These are phyloP conservation scores for Sinocyclocheilus anophthalmus DNA, from an alignment of 2,113 vertebrate species.

Conservation along the genomic window DNA sequence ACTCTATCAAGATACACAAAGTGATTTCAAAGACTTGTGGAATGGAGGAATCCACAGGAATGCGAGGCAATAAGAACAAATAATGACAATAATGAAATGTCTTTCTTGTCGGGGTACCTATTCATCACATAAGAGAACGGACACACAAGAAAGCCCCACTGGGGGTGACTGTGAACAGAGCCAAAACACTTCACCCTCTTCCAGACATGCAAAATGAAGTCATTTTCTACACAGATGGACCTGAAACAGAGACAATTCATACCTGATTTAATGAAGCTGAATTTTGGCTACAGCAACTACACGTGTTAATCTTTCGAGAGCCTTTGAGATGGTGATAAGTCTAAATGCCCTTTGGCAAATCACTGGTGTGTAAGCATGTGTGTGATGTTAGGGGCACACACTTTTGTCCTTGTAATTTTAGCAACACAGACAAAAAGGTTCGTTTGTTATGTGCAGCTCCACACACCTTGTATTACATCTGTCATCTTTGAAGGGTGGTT, in stretches of 20 bases:
- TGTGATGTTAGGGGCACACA: constrained; percentile 3
- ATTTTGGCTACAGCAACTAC: constrained; percentile 22
- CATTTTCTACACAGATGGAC: constrained; percentile 41
- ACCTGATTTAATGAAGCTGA: constrained; percentile 10
- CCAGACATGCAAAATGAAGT: constrained; percentile 56
- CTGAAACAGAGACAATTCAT: constrained; percentile 2
- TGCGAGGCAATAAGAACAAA: constrained; percentile 43
- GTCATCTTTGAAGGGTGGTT: constrained; percentile 21
- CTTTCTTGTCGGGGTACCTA: constrained; percentile 40
- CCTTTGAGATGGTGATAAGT: constrained; percentile 52
- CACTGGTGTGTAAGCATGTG: constrained; percentile 16
- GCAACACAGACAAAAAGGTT: background rate
- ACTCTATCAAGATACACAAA: constrained; percentile 47
- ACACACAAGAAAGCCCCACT: constrained; percentile 34
- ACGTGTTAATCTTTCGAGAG: constrained; percentile 31
- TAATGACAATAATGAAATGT: constrained; percentile 48
- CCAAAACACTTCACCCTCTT: constrained; percentile 28
- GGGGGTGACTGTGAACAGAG: constrained; percentile 17
- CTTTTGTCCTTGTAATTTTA: constrained; percentile 38
- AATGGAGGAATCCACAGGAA: constrained; percentile 35
- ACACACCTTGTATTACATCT: constrained; percentile 29
- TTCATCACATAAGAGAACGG: constrained; percentile 31
- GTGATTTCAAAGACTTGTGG: constrained; percentile 37
- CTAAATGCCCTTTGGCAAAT: constrained; percentile 42
- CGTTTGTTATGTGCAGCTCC: constrained; percentile 4